Conservation (phyloP, 1,140 invertebrate genomes). For the Oedothorax gibbosus region DNA sequence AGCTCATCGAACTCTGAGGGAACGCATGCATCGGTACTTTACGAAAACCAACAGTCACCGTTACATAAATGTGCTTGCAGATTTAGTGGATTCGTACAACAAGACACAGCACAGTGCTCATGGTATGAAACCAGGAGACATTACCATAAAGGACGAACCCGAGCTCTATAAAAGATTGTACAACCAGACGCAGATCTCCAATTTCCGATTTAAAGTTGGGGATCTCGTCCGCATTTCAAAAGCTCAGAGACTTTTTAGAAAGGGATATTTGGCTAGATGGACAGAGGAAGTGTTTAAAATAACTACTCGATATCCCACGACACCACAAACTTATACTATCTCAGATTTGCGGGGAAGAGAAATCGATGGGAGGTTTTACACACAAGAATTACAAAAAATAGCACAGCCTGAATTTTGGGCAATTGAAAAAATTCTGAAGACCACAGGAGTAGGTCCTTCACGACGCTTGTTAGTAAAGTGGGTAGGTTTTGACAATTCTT, state of each 20-base stretch:
- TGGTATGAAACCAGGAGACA: neutral
- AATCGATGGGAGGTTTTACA: neutral
- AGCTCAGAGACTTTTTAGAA: neutral
- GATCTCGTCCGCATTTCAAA: conserved; percentile 16
- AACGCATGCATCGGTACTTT: neutral
- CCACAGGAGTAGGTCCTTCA: neutral
- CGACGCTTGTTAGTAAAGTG: conserved; percentile 5
- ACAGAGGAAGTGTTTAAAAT: neutral
- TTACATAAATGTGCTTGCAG: neutral
- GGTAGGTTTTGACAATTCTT: conserved; percentile 1
- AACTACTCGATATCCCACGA: neutral
- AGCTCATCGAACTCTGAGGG: neutral
- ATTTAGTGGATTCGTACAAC: neutral
- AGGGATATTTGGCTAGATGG: neutral
- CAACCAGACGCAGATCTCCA: neutral
- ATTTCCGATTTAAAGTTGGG: neutral
- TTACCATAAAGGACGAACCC: neutral
- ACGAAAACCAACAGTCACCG: neutral
- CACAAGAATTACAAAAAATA: neutral
- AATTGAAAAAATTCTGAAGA: neutral
- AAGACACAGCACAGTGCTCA: neutral
- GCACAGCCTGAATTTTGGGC: neutral
- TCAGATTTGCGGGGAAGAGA: neutral
- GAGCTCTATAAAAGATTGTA: neutral
- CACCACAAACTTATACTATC: neutral